Conservation (phyloP, 37 sponge, comb jelly and placozoan species). For the Geodia barretti region DNA sequence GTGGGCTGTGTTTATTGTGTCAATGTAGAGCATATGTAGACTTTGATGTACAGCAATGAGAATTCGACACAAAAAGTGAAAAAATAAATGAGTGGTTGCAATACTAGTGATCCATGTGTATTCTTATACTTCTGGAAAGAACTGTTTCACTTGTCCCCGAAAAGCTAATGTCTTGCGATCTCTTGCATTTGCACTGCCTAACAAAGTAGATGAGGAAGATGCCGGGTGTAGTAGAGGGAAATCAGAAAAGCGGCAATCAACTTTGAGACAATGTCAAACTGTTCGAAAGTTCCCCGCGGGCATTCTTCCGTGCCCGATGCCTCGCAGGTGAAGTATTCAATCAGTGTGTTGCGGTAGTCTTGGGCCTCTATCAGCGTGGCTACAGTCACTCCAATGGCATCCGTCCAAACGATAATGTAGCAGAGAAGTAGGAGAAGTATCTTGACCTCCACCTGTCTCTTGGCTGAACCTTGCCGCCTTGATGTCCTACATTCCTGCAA, state of each 20-base stretch:
- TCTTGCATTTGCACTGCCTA: not conserved
- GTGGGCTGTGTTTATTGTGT: not conserved
- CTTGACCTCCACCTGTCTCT: not conserved
- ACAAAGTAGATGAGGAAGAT: not conserved
- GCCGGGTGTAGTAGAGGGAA: not conserved
- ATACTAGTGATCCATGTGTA: too few relatives aligned
- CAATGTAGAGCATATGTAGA: not conserved
- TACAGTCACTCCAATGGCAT: not conserved
- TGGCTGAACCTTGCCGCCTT: not conserved
- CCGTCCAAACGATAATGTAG: not conserved
- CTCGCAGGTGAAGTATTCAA: not conserved
- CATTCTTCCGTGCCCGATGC: not conserved
- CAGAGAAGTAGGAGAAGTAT: not conserved
- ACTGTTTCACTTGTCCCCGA: not conserved
- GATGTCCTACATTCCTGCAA: not conserved
- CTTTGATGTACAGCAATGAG: not conserved
- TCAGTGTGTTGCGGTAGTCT: not conserved
- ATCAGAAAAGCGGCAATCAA: not conserved
- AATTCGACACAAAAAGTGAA: not conserved
- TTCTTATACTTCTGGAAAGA: not conserved
- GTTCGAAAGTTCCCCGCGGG: not conserved
- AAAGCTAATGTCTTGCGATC: not conserved
- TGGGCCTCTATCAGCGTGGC: not conserved
- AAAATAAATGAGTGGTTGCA: too few relatives aligned
- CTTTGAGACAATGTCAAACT: not conserved